Evolutionary conservation across 2,113 vertebrate species (phyloP).

Genomic region (Semnornis frantzii): DNA sequence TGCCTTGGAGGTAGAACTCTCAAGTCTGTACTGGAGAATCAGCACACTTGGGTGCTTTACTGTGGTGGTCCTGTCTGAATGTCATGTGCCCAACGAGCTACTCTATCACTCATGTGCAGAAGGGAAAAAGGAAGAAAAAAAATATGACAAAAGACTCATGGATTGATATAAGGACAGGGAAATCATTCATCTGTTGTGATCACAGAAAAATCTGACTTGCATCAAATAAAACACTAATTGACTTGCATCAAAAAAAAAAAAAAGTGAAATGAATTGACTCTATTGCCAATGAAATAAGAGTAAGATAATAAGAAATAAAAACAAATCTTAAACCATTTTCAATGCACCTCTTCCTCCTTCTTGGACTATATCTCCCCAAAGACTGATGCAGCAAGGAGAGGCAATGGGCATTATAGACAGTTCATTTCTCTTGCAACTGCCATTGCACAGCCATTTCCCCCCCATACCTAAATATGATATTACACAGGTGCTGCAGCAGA

Average conservation of each 20-base stretch:
- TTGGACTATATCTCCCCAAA: neutral
- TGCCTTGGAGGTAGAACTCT: neutral
- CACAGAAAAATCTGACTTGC: neutral
- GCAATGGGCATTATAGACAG: neutral
- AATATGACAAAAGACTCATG: no score
- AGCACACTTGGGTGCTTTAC: neutral
- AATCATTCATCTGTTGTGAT: neutral
- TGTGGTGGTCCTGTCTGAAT: neutral
- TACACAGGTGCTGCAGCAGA: neutral
- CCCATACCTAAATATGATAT: neutral
- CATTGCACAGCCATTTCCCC: neutral
- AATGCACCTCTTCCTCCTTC: neutral
- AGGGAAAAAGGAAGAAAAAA: no score
- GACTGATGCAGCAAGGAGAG: fast-evolving
- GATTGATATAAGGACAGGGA: neutral
- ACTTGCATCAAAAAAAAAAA: neutral
- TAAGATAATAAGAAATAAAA: no score
- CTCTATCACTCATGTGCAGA: neutral
- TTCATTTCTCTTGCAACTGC: neutral
- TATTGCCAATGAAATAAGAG: neutral
- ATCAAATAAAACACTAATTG: neutral
- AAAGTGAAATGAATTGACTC: neutral
- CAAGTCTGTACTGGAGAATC: neutral
- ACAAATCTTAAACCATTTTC: no score
- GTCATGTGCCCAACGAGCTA: fast-evolving